phyloP scores from a whole-genome alignment of 2,113 vertebrate genomes.

The Hydrochoerus hydrochaeris region DNA sequence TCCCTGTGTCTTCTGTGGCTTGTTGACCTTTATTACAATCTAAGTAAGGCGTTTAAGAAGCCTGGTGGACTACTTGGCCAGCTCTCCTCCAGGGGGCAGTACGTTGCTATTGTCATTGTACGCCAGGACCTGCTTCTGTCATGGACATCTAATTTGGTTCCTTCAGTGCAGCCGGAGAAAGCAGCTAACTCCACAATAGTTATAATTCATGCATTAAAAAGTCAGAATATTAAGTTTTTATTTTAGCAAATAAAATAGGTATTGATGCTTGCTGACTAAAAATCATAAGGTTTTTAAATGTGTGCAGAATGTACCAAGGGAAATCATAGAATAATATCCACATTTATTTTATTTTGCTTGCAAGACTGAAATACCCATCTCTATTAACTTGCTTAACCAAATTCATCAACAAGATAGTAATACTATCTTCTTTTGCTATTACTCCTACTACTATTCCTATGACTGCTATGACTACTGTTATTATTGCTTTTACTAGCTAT shows the following conservation, averaged over 20 bases:
- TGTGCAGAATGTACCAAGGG: neutral
- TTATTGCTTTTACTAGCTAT: neutral
- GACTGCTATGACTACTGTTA: neutral
- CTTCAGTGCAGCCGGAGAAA: neutral
- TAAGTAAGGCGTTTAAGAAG: neutral
- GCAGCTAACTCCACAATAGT: neutral
- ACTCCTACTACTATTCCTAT: neutral
- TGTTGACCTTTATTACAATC: neutral
- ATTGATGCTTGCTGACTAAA: neutral
- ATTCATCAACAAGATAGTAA: neutral
- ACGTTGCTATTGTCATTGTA: neutral
- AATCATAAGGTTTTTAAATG: neutral
- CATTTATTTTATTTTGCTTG: neutral
- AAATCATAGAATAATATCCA: neutral
- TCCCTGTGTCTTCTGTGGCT: neutral
- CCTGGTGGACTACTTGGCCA: neutral
- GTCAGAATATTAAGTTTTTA: neutral
- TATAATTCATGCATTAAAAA: neutral
- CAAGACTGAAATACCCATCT: neutral
- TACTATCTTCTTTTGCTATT: neutral
- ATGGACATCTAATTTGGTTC: neutral
- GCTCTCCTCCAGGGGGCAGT: neutral
- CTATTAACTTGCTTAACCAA: neutral
- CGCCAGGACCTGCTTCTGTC: neutral
- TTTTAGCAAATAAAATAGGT: neutral